Conservation (phyloP, 2,113 vertebrate species). For the Phoxinus phoxinus region DNA sequence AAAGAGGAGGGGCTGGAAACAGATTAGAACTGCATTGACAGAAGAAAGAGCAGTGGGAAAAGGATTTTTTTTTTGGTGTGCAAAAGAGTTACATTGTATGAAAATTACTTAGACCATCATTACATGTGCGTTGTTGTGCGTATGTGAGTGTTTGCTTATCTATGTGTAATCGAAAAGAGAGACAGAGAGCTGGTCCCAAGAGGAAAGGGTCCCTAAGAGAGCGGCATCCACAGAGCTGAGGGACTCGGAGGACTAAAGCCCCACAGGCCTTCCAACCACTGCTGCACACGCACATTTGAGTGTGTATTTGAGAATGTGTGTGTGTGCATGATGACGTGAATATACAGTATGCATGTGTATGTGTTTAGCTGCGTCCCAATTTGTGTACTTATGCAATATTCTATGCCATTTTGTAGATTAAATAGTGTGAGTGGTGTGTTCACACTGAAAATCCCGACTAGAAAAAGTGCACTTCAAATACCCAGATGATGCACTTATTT, state of each 20-base stretch:
- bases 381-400: constrained; percentile 6
- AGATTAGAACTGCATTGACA: constrained; percentile 81
- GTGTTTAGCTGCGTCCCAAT: not conserved
- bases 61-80: constrained; percentile 15
- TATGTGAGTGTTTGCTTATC: constrained; percentile 42
- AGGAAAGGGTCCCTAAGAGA: constrained; percentile 48
- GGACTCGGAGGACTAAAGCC: constrained; percentile 78
- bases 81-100: not conserved
- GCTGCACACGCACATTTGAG: constrained; percentile 72
- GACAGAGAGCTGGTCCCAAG: constrained; percentile 55
- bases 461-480: not conserved
- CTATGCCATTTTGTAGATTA: not conserved
- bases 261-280: constrained; percentile 78
- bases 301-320: constrained; percentile 39
- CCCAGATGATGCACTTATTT: not conserved
- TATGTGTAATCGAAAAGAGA: constrained; percentile 44
- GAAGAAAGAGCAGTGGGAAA: constrained; percentile 74
- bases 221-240: constrained; percentile 78
- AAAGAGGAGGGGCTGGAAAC: constrained; percentile 76
- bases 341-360: not conserved
- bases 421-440: not conserved
- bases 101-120: not conserved
- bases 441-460: not conserved
- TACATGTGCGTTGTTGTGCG: constrained; percentile 32
- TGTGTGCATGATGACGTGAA: not conserved